phyloP scores from a whole-genome alignment of 2,797 vertebrate species.

The Sebastes paucispinis region DNA sequence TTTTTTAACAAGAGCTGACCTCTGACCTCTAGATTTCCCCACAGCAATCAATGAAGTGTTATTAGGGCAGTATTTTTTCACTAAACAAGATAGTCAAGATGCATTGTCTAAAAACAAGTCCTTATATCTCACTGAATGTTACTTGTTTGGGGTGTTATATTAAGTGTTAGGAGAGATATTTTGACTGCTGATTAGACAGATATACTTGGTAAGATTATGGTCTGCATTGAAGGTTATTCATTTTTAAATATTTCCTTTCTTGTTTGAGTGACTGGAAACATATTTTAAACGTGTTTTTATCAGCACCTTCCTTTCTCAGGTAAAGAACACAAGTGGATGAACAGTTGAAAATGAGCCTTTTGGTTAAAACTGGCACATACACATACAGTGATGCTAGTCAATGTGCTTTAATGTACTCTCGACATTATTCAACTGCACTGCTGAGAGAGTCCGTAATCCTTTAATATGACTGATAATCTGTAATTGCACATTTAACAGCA shows the following conservation, averaged over 20 bases:
- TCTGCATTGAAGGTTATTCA: not conserved
- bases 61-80: not conserved
- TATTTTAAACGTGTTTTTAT: not conserved
- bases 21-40: not conserved
- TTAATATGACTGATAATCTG: constrained; percentile 23
- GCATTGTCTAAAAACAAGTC: too few relatives aligned
- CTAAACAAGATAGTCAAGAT: too few relatives aligned
- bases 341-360: not conserved
- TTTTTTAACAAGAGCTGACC: not conserved
- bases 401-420: not conserved
- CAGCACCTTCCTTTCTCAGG: not conserved
- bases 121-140: too few relatives aligned
- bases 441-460: not conserved
- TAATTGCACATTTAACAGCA: constrained; percentile 61
- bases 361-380: not conserved
- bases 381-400: not conserved
- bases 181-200: too few relatives aligned
- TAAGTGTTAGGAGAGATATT: too few relatives aligned
- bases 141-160: too few relatives aligned
- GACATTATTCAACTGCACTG: not conserved
- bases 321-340: not conserved
- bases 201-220: too few relatives aligned
- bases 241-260: not conserved
- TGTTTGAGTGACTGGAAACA: not conserved
- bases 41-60: not conserved